Percentiles rank a stretch among this genome's conserved stretches.
Conservation (phyloP, 2,888 invertebrate species). For the Tribolium freemani region DNA sequence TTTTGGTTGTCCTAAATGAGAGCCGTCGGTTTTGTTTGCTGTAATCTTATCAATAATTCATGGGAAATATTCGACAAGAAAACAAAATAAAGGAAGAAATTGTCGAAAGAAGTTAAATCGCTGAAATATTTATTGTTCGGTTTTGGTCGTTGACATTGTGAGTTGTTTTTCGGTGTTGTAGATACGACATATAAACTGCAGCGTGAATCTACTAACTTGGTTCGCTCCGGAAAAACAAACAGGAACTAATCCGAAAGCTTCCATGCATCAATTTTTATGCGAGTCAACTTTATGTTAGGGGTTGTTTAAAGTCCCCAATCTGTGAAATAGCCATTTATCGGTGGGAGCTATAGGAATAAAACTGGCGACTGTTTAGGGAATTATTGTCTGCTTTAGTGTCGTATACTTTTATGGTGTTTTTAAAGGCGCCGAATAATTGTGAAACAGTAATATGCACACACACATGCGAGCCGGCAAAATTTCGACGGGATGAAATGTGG, state of each 20-base stretch:
- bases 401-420: conserved; percentile 36
- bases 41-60: conserved; percentile 43
- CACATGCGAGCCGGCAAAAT: conserved; percentile 3
- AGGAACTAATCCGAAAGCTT: conserved; percentile 31
- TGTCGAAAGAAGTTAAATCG: conserved; percentile 35
- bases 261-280: conserved; percentile 32
- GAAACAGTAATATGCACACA: conserved; percentile 2
- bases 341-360: conserved; percentile 37
- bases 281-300: conserved; percentile 35
- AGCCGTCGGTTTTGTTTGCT: conserved; percentile 18
- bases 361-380: conserved; percentile 45
- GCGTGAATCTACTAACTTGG: not conserved
- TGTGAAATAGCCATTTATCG: conserved; percentile 47
- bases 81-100: conserved; percentile 36
- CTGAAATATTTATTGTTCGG: conserved; percentile 33
- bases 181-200: conserved; percentile 28
- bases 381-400: conserved; percentile 41
- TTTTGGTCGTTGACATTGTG: not conserved
- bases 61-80: conserved; percentile 32
- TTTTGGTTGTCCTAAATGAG: conserved; percentile 8
- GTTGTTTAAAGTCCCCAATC: conserved; percentile 49
- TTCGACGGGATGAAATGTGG: conserved; percentile 39
- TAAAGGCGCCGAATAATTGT: conserved; percentile 40
- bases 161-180: conserved; percentile 21
- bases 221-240: conserved; percentile 22